Base-by-base conservation (phyloP, 2,888 invertebrate genomes). In the Notodonta ziczac region DNA sequence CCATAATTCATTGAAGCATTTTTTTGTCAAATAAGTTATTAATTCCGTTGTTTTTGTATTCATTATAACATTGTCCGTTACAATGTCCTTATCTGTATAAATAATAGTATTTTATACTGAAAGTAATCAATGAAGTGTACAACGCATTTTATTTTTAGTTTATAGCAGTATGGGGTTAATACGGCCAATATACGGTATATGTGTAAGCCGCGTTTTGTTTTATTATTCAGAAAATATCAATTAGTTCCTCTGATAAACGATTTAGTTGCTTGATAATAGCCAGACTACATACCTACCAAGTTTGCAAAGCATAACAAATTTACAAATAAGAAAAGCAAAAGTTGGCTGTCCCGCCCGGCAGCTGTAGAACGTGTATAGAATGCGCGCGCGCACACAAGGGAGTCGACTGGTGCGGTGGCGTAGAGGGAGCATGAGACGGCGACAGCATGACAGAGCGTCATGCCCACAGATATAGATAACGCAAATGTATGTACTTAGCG, bases 181-280 rank as follows among this genome's bases (percentile, higher is more conserved):
- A 80, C 84, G 82, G 82, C 82, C 80, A 87, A 87, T 85, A 84
- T 83, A 78, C 78, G 72, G 71, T 73, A 77, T 85, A 85, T 83
- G 77, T 87, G 82, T 87, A 88, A 88, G 86, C 77, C 76, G 78
- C 63, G 42, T 39, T 60, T 65, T 62, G 61, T 70, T 74, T 75
- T 67, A 68, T 65, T 71, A 42, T 42, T 9, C 10, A 9, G 35
- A 6, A 46, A 46, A 10, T 13, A 46, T 46, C 46, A 5, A 46
- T 46, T 46, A 5, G 46, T 46, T 46, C 13, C 42, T 42, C n/a
- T 46, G 46, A 46, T 46, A 46, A 46, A 35, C 35, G 6, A 3
- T 35, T 35, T 35, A 42, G 8, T 8, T 42, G 42, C 42, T 4
- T 9, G 35, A 42, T 42, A 42, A 10, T n/a, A 46, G n/a, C 13